Percentiles rank a stretch among this genome's conserved stretches.
Conservation (phyloP, 2,797 vertebrate species). For the Dermochelys coriacea region DNA sequence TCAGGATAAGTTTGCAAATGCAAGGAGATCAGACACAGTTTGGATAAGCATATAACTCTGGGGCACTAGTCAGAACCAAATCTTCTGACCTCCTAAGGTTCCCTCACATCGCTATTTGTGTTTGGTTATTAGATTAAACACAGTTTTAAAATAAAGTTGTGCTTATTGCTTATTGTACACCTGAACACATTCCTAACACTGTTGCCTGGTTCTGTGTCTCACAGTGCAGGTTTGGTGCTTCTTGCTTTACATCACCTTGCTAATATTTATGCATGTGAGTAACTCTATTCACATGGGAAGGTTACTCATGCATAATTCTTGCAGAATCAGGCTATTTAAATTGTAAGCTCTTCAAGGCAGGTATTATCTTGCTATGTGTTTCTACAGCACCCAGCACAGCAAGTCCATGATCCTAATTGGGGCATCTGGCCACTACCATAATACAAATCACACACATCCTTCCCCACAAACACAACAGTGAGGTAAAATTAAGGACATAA, state of each 20-base stretch:
- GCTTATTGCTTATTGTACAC: background rate
- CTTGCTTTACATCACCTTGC: background rate
- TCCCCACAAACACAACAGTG: background rate
- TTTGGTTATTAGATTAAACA: background rate
- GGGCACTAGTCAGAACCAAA: rapidly evolving
- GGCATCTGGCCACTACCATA: background rate
- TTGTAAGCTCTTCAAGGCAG: background rate
- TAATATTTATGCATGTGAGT: background rate
- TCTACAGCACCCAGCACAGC: background rate
- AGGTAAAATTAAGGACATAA: slow-evolving; percentile 23
- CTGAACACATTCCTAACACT: background rate
- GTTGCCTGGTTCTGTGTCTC: background rate
- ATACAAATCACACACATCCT: background rate
- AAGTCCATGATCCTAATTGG: background rate
- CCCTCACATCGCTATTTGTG: background rate
- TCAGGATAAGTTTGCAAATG: background rate
- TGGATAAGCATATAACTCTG: rapidly evolving
- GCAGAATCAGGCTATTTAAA: background rate
- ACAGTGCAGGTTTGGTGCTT: background rate
- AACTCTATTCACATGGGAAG: background rate
- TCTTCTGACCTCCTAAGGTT: background rate
- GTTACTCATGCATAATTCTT: background rate
- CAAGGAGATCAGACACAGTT: background rate
- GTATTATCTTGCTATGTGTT: background rate
- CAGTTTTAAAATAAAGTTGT: background rate